These are phyloP conservation scores for Enteromius radiatus DNA, from an alignment of 2,797 vertebrate species.

Conservation along the genomic window DNA sequence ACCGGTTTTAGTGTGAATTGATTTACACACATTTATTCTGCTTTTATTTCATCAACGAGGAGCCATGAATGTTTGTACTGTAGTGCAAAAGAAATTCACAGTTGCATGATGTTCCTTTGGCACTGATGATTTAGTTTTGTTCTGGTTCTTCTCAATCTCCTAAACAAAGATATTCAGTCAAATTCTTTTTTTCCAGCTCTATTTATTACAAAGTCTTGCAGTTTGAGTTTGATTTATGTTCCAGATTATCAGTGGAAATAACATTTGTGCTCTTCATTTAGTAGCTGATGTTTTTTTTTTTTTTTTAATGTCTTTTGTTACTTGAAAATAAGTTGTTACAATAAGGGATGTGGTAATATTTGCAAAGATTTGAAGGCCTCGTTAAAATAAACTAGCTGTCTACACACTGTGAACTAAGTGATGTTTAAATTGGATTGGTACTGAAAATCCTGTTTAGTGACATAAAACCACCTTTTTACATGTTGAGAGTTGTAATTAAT, in stretches of 20 bases:
- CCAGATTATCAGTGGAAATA: too few species aligned
- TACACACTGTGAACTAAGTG: conserved; percentile 43
- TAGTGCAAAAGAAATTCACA: conserved; percentile 59
- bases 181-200: conserved; percentile 39
- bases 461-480: conserved; percentile 53
- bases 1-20: too few species aligned
- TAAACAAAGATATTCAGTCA: conserved; percentile 30
- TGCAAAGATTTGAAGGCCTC: background rate
- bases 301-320: conserved; percentile 36
- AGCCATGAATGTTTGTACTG: conserved; percentile 16
- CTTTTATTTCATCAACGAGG: conserved; percentile 17
- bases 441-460: conserved; percentile 27
- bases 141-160: background rate
- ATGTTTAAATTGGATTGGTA: background rate
- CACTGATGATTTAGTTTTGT: conserved; percentile 24
- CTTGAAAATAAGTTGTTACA: conserved; percentile 23
- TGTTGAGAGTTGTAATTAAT: conserved; percentile 74
- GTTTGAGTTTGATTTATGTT: conserved; percentile 32
- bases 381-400: background rate
- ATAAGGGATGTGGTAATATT: conserved; percentile 22
- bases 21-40: background rate
- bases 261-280: background rate
- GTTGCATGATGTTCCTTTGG: conserved; percentile 55
- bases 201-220: conserved; percentile 52
- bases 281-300: background rate